These are phyloP conservation scores for Vicugna pacos DNA, from an alignment of 2,113 vertebrate genomes.

Conservation along the genomic window DNA sequence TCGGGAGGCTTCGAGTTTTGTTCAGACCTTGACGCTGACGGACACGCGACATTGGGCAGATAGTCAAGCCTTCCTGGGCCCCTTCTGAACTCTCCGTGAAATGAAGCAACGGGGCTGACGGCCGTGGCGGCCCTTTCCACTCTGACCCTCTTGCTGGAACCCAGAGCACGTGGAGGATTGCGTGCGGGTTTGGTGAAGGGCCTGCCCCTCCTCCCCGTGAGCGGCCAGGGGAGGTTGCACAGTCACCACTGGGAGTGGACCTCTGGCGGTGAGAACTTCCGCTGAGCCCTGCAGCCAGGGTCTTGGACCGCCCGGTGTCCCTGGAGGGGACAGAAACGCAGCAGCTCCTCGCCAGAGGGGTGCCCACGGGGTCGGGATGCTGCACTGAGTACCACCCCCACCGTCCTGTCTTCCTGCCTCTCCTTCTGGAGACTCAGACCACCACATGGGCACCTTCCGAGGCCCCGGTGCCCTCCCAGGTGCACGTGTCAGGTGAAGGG, in stretches of 20 bases:
- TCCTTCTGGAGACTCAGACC: background rate
- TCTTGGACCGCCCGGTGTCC: no score
- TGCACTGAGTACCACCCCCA: no score
- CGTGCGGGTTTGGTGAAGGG: background rate
- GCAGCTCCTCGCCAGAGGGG: background rate
- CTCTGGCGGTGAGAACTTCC: background rate
- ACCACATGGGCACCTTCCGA: background rate
- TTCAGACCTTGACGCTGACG: accelerated
- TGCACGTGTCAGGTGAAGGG: background rate
- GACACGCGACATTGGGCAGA: background rate
- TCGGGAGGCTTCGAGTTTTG: background rate
- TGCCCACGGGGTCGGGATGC: background rate
- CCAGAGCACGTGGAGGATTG: background rate
- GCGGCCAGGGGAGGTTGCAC: no score
- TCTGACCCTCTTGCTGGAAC: accelerated
- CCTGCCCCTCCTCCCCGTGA: background rate
- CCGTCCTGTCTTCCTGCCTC: no score
- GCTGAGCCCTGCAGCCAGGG: background rate
- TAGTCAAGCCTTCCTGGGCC: background rate
- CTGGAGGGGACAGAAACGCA: no score
- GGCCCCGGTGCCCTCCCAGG: background rate
- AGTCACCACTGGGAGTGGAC: background rate
- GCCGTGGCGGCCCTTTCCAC: background rate
- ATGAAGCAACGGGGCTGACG: background rate
- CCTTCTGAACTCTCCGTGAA: background rate